Evolutionary conservation across 2,888 invertebrate species (phyloP).

Genomic region (Deilephila elpenor): DNA sequence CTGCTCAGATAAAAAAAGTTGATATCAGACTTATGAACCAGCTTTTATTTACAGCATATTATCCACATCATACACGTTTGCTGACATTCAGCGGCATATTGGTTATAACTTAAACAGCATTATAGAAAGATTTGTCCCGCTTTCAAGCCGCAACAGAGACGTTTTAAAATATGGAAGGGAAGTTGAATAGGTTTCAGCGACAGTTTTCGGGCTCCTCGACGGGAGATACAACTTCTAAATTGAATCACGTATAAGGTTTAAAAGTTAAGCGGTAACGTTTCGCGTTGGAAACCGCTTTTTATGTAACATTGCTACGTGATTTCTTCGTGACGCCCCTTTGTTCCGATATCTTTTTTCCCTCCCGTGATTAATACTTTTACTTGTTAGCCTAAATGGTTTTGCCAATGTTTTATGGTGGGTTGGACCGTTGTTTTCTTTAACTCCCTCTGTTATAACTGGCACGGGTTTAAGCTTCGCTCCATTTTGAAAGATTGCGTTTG

Average conservation of each 20-base stretch:
- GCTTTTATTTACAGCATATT: no score
- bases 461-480: slow-evolving; percentile 3
- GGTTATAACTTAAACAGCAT: background rate
- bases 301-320: slow-evolving; percentile 75
- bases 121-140: slow-evolving; percentile 43
- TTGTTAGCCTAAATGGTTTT: slow-evolving; percentile 66
- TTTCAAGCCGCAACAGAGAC: slow-evolving; percentile 50
- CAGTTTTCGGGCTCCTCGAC: slow-evolving; percentile 69
- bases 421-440: slow-evolving; percentile 26
- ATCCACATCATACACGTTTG: no score
- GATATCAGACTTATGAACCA: no score
- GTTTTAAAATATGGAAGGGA: slow-evolving; percentile 71
- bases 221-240: slow-evolving; percentile 79
- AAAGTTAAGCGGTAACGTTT: slow-evolving; percentile 82
- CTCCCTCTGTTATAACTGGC: slow-evolving; percentile 10
- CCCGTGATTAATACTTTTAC: slow-evolving; percentile 66
- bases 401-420: slow-evolving; percentile 48
- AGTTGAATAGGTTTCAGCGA: slow-evolving; percentile 72
- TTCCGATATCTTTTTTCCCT: slow-evolving; percentile 66
- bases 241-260: slow-evolving; percentile 84
- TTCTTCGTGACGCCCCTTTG: slow-evolving; percentile 67
- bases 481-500: background rate
- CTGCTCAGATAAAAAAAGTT: no score
- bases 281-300: slow-evolving; percentile 77
- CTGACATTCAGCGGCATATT: background rate